These are phyloP conservation scores for Apamea anceps DNA, from an alignment of 2,888 invertebrate species.

Conservation along the genomic window DNA sequence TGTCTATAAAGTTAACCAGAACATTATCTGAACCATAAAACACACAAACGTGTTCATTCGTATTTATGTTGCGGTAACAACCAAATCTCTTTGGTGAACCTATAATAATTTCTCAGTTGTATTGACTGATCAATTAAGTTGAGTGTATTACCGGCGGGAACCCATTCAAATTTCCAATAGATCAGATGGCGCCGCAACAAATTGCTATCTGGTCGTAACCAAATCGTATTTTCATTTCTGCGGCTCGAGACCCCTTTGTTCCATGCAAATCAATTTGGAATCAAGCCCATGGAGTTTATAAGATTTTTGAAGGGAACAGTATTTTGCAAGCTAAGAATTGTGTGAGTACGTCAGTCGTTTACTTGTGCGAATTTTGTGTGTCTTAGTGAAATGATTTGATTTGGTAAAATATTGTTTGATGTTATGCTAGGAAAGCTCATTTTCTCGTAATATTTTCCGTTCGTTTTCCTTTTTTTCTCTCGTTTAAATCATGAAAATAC, in stretches of 20 bases:
- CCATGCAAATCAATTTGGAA: conserved; percentile 66
- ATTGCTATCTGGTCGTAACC: conserved; percentile 68
- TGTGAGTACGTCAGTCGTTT: conserved; percentile 11
- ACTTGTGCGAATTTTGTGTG: conserved; percentile 1
- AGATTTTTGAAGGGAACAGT: conserved; percentile 50
- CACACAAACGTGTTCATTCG: conserved; percentile 2
- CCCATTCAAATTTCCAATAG: conserved; percentile 72
- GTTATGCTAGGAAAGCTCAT: not conserved
- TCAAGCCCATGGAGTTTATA: conserved; percentile 56
- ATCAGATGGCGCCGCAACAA: conserved; percentile 71
- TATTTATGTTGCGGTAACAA: conserved; percentile 27
- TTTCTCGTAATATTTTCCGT: too few species aligned
- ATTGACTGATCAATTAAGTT: conserved; percentile 67
- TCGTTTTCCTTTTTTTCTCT: not conserved
- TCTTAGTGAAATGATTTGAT: not conserved
- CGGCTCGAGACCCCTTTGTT: conserved; percentile 63
- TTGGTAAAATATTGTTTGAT: not conserved
- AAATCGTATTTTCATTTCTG: conserved; percentile 71
- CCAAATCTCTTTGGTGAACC: conserved; percentile 41
- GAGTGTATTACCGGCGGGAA: conserved; percentile 63
- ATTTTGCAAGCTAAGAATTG: conserved; percentile 34
- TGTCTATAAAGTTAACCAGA: not conserved
- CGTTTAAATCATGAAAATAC: not conserved
- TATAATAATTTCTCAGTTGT: conserved; percentile 63
- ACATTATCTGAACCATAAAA: not conserved